Percentiles rank a stretch among this genome's conserved stretches.
Evolutionary conservation across 2,888 invertebrate species (phyloP).

Genomic region (Lithophane socia): DNA sequence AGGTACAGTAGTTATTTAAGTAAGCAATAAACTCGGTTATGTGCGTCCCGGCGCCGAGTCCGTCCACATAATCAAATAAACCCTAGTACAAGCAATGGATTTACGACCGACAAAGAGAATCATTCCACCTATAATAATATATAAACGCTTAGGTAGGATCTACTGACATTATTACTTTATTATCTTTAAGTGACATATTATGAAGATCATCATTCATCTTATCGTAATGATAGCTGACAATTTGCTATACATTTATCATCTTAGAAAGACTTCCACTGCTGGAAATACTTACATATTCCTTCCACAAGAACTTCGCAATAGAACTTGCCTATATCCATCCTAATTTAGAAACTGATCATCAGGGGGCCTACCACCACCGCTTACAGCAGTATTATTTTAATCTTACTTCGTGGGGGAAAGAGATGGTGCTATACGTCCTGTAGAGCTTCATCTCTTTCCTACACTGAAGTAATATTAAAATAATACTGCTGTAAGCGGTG

Average conservation of each 20-base stretch:
- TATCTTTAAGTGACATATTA: conserved; percentile 15
- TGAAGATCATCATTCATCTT: neutral
- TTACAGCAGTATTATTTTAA: no score
- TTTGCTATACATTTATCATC: neutral
- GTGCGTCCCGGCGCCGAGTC: conserved; percentile 75
- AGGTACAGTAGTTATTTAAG: conserved; percentile 74
- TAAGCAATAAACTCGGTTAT: conserved; percentile 81
- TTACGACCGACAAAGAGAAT: conserved; percentile 77
- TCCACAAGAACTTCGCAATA: neutral
- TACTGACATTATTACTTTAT: conserved; percentile 39
- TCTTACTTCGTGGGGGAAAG: no score
- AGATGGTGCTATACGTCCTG: no score
- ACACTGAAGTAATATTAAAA: no score
- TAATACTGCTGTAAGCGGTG: no score
- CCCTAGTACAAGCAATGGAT: conserved; percentile 77
- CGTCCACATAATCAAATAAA: conserved; percentile 82
- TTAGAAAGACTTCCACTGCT: neutral
- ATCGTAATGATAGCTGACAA: neutral
- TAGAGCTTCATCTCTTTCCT: no score
- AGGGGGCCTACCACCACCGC: no score
- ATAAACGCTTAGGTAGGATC: conserved; percentile 63
- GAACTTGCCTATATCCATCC: neutral
- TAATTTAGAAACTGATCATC: neutral
- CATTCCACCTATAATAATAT: conserved; percentile 63
- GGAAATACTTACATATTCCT: neutral